Evolutionary conservation across 2,888 invertebrate genomes (phyloP), one percentile per base, ranked within the genome.

Genomic region (Mantis religiosa): DNA sequence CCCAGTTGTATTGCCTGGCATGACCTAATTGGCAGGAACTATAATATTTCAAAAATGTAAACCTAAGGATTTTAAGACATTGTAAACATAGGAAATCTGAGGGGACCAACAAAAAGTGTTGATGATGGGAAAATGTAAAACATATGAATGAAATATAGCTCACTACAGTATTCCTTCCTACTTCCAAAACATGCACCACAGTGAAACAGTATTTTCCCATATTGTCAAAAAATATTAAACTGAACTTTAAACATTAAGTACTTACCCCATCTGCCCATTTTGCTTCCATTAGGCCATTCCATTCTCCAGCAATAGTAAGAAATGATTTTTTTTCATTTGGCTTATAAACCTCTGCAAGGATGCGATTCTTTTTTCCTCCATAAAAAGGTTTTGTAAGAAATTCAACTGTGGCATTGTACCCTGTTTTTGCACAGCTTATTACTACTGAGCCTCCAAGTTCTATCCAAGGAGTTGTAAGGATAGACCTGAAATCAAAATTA

Each of bases 311-410:
- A 89, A 99, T 96, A 20, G 95, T 96, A 87, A 98, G 95, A 93
- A 98, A 98, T 0, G 99, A 96, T 92, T 98, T 98, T 94, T 98
- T 98, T 90, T 98, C 98, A 89, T 95, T 95, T 0, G 96, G 97
- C 0, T 96, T 96, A 93, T 93, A 94, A 89, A 98, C 95, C 92
- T 98, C 98, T 88, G 98, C 98, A 0, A 95, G 95, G 88, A 99
- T 96, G 90, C 96, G 95, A 93, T 99, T 97, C 91, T 98, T 97
- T 94, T 98, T 99, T 90, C 98, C 99, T 28, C 99, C 99, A 93
- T 99, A 99, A 93, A 99, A 99, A 0, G 99, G 99, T 94, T 99
- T 99, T 4, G 99, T 99, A 89, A 98, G 94, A 94, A 99, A 99
- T 93, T 99, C 99, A 20, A 99, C 95, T 92, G 96, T 97, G 27